phyloP scores from a whole-genome alignment of 2,797 vertebrate species.

The Enteromius viviparus region DNA sequence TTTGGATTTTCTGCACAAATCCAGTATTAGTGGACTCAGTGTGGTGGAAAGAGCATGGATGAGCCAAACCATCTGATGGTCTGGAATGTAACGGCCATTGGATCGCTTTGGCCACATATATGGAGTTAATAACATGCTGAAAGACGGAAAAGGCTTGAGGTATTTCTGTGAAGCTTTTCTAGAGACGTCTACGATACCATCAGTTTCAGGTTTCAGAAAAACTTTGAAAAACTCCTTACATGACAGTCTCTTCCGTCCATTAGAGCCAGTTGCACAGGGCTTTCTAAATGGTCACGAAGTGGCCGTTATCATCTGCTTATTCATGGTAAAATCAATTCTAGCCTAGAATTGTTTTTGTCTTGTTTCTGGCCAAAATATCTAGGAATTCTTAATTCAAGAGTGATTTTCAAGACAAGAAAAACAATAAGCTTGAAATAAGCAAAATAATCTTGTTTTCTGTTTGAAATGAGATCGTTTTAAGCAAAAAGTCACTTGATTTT shows the following conservation, averaged over 20 bases:
- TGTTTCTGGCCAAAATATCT: too few relatives aligned
- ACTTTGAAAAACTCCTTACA: not conserved
- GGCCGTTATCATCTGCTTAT: too few relatives aligned
- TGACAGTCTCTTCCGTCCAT: not conserved
- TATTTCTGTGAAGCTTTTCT: not conserved
- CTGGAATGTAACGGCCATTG: conserved; percentile 20
- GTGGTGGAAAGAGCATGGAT: conserved; percentile 1
- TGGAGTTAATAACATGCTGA: conserved; percentile 13
- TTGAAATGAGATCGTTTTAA: too few relatives aligned
- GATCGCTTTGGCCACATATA: conserved; percentile 2
- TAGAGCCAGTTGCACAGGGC: not conserved
- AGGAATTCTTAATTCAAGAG: too few relatives aligned
- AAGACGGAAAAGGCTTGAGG: not conserved
- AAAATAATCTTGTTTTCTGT: too few relatives aligned
- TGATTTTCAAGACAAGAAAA: too few relatives aligned
- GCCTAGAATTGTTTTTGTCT: too few relatives aligned
- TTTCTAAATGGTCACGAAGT: too few relatives aligned
- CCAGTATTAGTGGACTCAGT: not conserved
- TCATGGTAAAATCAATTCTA: too few relatives aligned
- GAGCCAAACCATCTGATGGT: conserved; percentile 33
- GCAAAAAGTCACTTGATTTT: too few relatives aligned
- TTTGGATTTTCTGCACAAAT: not conserved
- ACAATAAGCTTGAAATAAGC: too few relatives aligned
- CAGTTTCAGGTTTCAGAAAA: not conserved
- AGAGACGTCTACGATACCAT: not conserved